Conservation (phyloP, 2,888 invertebrate genomes). For the Papilio gigon region DNA sequence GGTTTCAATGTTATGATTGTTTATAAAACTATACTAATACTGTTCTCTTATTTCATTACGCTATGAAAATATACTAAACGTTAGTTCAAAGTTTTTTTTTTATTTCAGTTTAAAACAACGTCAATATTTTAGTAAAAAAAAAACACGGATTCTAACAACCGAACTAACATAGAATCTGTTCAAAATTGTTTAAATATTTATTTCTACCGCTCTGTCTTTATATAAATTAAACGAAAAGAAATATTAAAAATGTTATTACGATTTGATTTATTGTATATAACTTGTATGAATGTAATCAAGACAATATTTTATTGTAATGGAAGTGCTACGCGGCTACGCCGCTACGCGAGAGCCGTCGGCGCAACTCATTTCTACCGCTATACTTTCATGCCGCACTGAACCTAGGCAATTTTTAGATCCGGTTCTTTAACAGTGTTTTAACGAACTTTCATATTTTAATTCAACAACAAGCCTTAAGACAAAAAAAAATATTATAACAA, state of each 20-base stretch:
- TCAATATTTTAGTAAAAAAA: too few relatives aligned
- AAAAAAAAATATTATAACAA: too few relatives aligned
- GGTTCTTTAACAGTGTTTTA: neutral
- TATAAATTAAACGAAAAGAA: neutral
- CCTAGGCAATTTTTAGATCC: neutral
- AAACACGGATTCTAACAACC: too few relatives aligned
- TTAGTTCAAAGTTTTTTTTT: too few relatives aligned
- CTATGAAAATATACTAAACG: too few relatives aligned
- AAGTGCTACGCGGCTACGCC: conserved; percentile 45
- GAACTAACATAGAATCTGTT: too few relatives aligned
- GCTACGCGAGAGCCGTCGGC: conserved; percentile 41
- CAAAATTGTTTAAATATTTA: neutral
- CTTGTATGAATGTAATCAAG: neutral
- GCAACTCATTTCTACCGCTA: conserved; percentile 19
- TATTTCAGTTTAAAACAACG: too few relatives aligned
- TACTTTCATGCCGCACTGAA: neutral
- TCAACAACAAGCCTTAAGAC: neutral
- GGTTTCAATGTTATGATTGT: too few relatives aligned
- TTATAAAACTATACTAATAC: too few relatives aligned
- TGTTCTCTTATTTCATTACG: too few relatives aligned
- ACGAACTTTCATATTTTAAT: neutral
- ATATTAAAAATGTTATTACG: neutral
- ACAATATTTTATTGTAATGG: neutral
- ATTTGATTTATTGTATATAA: neutral
- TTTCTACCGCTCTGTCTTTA: neutral